A percentile compares a stretch with the other conserved stretches of the same genome.
These are phyloP conservation scores for Criorhina ranunculi DNA, from an alignment of 2,888 invertebrate species.

Conservation along the genomic window DNA sequence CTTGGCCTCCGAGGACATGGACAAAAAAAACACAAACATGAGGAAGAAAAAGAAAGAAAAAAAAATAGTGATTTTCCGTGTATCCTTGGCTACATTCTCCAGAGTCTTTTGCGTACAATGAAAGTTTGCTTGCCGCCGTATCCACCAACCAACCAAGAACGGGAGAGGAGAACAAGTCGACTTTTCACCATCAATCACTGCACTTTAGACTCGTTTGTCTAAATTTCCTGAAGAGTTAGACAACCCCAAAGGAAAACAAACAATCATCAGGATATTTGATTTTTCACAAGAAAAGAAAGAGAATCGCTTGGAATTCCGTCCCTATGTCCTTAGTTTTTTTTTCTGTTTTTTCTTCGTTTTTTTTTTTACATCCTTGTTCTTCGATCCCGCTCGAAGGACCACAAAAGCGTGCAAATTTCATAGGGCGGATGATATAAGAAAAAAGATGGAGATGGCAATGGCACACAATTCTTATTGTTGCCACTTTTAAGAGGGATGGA, in stretches of 20 bases:
- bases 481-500: constrained; percentile 50
- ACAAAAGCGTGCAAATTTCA: constrained; percentile 60
- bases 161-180: constrained; percentile 46
- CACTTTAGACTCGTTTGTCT: constrained; percentile 77
- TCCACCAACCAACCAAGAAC: constrained; percentile 12
- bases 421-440: too few species aligned
- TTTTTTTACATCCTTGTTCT: background rate
- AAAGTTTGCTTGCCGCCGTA: constrained; percentile 56
- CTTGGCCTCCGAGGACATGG: constrained; percentile 31
- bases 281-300: constrained; percentile 64
- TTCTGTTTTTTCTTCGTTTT: background rate
- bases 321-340: constrained; percentile 27
- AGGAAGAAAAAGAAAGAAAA: constrained; percentile 15
- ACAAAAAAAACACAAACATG: constrained; percentile 14
- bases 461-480: constrained; percentile 49
- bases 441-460: constrained; percentile 30
- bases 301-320: constrained; percentile 60
- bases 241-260: constrained; percentile 76
- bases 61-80: constrained; percentile 57
- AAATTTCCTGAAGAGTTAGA: constrained; percentile 77
- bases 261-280: constrained; percentile 77
- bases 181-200: constrained; percentile 76
- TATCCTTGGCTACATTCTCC: constrained; percentile 62
- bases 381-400: constrained; percentile 46
- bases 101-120: constrained; percentile 66